phyloP scores from a whole-genome alignment of 2,113 vertebrate genomes.

The Ginglymostoma cirratum region DNA sequence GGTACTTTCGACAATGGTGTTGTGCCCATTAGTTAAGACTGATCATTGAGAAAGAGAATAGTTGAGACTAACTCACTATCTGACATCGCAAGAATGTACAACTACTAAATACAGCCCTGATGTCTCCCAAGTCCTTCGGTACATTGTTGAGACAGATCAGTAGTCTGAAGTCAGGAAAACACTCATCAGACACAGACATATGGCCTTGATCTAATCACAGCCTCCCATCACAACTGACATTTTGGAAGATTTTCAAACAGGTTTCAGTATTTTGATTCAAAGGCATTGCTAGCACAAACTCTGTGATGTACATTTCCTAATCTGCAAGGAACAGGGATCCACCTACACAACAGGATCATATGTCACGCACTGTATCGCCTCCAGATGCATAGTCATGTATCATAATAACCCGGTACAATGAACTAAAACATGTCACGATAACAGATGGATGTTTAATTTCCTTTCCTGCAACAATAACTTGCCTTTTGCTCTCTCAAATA shows the following conservation, averaged over 20 bases:
- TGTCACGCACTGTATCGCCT: constrained; percentile 13
- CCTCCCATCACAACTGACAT: constrained; percentile 16
- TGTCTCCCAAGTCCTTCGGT: not conserved
- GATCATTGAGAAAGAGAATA: not conserved
- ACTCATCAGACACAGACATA: constrained; percentile 19
- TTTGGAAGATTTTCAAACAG: constrained; percentile 31
- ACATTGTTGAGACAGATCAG: constrained; percentile 24
- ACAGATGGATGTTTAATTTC: constrained; percentile 1
- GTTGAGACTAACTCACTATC: not conserved
- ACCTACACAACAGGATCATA: not conserved
- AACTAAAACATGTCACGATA: not conserved
- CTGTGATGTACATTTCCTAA: constrained; percentile 5
- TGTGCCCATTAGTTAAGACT: not conserved
- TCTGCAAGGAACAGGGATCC: constrained; percentile 14
- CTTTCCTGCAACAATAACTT: not conserved
- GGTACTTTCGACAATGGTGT: not conserved
- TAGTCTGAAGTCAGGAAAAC: not conserved
- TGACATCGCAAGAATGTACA: not conserved
- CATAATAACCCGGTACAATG: not conserved
- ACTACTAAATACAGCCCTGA: constrained; percentile 11
- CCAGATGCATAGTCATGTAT: not conserved
- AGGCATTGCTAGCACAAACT: not conserved
- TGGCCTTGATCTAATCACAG: constrained; percentile 18
- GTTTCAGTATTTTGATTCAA: constrained; percentile 3
- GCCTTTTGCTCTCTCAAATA: not conserved